Evolutionary conservation across 2,797 vertebrate genomes (phyloP), one percentile per base, ranked within the genome.

Genomic region (Sarcoramphus papa): DNA sequence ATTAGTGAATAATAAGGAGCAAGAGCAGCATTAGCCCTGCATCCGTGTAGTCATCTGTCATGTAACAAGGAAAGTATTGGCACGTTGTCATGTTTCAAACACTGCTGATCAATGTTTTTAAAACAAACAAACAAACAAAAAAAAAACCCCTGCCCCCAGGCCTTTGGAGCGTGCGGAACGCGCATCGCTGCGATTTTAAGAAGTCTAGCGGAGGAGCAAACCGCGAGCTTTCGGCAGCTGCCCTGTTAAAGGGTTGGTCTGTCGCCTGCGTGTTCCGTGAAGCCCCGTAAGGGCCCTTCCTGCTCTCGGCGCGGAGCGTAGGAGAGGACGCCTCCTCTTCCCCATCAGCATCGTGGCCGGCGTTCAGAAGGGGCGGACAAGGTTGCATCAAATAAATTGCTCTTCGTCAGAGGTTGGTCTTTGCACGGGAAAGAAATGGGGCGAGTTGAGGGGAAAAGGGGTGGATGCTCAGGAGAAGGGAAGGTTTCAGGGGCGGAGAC

Each of bases 41-140:
- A 24, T 45, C 47, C 24, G 0, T 2, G 24, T 72, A 51, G 65
- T 85, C 81, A 82, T 94, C 97, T 86, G 95, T 95, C 97, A 93
- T 73, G 16, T 80, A 94, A 85, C 90, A 22, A 92, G 95, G 91
- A 7, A 37, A 91, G 70, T 92, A 93, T 94, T 57, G 96, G 95
- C 96, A 96, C 88, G 0, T 88, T 93, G 96, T 95, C 94, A 86
- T 91, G 95, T 97, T 94, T 92, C 96, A 92, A 93, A 69, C 50
- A 7, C 80, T 17, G 84, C 85, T 80, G 88, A 96, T 97, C 96
- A 31, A 93, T 96, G 91, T 19, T 17, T 90, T 33, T 14, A 6
- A 37, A 51, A 28, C 27, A 35, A 56, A 31, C 6, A 62, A 27
- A 4, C 37, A 37, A 41, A 43, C 6, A 53, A 48, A 25, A 8